A percentile compares a stretch with the other conserved stretches of the same genome.
Evolutionary conservation across 2,888 invertebrate genomes (phyloP).

Genomic region (Cabera pusaria): DNA sequence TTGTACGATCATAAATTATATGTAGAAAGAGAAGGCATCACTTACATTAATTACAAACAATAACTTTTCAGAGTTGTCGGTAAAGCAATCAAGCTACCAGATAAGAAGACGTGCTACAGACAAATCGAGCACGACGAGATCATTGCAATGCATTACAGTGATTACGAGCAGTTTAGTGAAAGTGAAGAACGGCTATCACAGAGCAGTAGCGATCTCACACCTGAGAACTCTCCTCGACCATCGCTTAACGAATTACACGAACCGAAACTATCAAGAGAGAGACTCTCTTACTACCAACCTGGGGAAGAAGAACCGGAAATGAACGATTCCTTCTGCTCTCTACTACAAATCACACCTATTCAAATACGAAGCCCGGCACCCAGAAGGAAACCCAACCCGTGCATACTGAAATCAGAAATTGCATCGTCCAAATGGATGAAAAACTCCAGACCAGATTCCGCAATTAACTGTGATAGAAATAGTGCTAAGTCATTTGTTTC

Average conservation of each 20-base stretch:
- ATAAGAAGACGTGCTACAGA: slow-evolving; percentile 53
- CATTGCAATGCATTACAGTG: slow-evolving; percentile 72
- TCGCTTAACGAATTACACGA: slow-evolving; percentile 55
- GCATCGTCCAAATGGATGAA: slow-evolving; percentile 78
- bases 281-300: slow-evolving; percentile 45
- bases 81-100: slow-evolving; percentile 60
- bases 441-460: slow-evolving; percentile 67
- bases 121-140: slow-evolving; percentile 73
- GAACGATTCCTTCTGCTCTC: slow-evolving; percentile 65
- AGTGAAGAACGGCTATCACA: slow-evolving; percentile 72
- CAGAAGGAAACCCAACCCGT: slow-evolving; percentile 61
- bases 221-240: slow-evolving; percentile 68
- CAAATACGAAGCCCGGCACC: slow-evolving; percentile 63
- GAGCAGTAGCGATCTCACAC: slow-evolving; percentile 73
- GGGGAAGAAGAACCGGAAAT: slow-evolving; percentile 52
- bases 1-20: too few species aligned
- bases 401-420: slow-evolving; percentile 70
- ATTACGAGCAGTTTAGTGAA: slow-evolving; percentile 70
- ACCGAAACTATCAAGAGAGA: slow-evolving; percentile 52
- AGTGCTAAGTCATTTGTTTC: slow-evolving; percentile 78
- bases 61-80: slow-evolving; percentile 67
- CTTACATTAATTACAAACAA: too few species aligned
- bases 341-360: slow-evolving; percentile 74
- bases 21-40: too few species aligned
- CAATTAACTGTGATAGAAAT: slow-evolving; percentile 67